Base-by-base conservation (phyloP, 2,113 vertebrate species). In the Oryzias javanicus region DNA sequence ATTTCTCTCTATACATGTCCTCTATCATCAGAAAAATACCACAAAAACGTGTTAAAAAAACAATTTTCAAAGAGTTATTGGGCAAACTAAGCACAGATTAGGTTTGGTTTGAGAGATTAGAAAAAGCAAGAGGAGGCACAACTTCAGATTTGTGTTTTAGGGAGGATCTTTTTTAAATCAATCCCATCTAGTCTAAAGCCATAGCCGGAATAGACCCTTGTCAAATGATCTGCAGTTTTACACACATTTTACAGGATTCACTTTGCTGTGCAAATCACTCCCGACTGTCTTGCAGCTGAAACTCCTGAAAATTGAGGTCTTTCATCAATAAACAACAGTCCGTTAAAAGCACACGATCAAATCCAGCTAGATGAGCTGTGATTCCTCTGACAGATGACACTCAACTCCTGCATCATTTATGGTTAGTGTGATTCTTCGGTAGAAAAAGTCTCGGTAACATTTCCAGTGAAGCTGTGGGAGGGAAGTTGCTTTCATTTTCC, bases 341-440 rank as follows among this genome's bases (percentile, higher is more conserved):
- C 18, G 5, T 18, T 7, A 25, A 27, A 1, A 0, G 13, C n/a
- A 29, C 3, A 7, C 15, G 41, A 1, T 59, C 15, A 24, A 41
- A 20, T 19, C 15, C 7, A 46, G 14, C 4, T 24, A 27, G 25
- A 19, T 18, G 29, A 41, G 15, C 25, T 18, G 42, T 10, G 52
- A 62, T 51, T 35, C 63, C 35, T 70, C 53, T 55, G 69, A 69
- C 54, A 7, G 62, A 65, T 58, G 47, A 70, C 67, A 53, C 79
- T 79, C 66, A 64, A 66, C 58, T 40, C 64, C 50, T 48, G 44
- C 48, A 29, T 49, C 41, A 57, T 70, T 58, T 19, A 57, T 47
- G 60, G 66, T 19, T 19, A 18, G 15, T 15, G 54, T 2, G 60
- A 50, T 71, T 63, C 51, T 78, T 74, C 59, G 57, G 64, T 42